Evolutionary conservation across 2,888 invertebrate species (phyloP), one percentile per base, ranked within the genome.

Genomic region (Matsumyia berberina): DNA sequence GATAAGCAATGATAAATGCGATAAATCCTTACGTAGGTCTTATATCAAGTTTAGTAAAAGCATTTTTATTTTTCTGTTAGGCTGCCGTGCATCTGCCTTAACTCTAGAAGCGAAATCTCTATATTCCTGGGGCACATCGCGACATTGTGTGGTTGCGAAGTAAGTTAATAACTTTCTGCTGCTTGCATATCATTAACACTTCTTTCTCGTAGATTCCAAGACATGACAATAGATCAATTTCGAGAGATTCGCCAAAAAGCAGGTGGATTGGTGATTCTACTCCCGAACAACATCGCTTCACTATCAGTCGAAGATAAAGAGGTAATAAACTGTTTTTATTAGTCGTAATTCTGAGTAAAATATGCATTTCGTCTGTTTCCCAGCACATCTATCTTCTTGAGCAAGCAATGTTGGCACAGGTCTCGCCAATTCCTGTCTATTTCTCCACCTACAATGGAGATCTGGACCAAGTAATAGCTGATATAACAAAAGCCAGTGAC

Each of bases 21-120:
- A 57, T 24, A 51, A 53, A 73, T 11, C 37, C 37, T 46, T 78
- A 17, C 8, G n/a, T n/a, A n/a, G n/a, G n/a, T n/a, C n/a, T 15
- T 24, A 11, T 9, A 6, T 1, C 2, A 2, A 29, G 5, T 8
- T n/a, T 9, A 17, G 33, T 37, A 58, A 24, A 60, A 31, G 15
- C 31, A 51, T 53, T 67, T 77, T 29, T 58, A 0, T 60, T 83
- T 82, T 69, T 42, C 72, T 87, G 87, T 76, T 86, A 97, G 98
- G 98, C 87, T 97, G 97, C 90, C 95, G 97, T 86, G 95, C 95
- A 89, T 95, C 97, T 12, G 94, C 95, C 15, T 94, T 98, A 87
- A 97, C 97, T 88, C 93, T 98, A 87, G 98, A 98, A 92, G 98
- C 97, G 7, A 95, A 97, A 87, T 96, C 97, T 0, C 91, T 97